A percentile compares a stretch with the other conserved stretches of the same genome.
Conservation (phyloP, 1,140 invertebrate genomes). For the Diprion similis region DNA sequence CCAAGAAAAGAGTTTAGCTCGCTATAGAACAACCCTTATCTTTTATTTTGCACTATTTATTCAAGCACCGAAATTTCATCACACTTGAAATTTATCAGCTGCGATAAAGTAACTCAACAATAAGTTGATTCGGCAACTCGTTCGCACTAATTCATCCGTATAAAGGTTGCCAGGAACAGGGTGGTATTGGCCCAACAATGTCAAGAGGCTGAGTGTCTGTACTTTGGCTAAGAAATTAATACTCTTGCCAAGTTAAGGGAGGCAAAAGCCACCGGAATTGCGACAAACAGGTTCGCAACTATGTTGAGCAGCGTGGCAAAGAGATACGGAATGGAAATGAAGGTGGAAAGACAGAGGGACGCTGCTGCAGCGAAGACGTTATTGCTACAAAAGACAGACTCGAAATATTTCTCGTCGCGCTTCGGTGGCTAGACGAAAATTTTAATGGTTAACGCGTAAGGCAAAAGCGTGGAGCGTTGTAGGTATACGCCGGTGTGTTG, state of each 20-base stretch:
- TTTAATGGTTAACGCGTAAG: no score
- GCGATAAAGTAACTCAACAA: no score
- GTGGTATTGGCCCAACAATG: neutral
- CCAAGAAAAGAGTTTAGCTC: neutral
- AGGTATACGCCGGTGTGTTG: no score
- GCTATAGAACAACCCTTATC: neutral
- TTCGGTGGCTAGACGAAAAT: no score
- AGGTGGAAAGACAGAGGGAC: neutral
- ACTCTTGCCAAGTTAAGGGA: neutral
- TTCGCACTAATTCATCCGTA: no score
- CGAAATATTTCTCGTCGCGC: neutral
- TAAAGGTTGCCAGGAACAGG: no score
- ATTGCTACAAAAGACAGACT: neutral
- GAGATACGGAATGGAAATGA: neutral
- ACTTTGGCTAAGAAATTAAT: neutral
- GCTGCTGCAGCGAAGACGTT: neutral
- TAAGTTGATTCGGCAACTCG: no score
- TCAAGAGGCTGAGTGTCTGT: neutral
- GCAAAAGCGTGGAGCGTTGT: no score
- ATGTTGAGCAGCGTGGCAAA: neutral
- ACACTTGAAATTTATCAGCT: no score
- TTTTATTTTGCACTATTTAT: no score
- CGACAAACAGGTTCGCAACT: conserved; percentile 1
- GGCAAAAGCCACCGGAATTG: neutral
- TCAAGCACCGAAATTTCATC: no score